Percentiles rank a stretch among this genome's conserved stretches.
phyloP scores from a whole-genome alignment of 2,797 vertebrate species.

The Falco biarmicus region DNA sequence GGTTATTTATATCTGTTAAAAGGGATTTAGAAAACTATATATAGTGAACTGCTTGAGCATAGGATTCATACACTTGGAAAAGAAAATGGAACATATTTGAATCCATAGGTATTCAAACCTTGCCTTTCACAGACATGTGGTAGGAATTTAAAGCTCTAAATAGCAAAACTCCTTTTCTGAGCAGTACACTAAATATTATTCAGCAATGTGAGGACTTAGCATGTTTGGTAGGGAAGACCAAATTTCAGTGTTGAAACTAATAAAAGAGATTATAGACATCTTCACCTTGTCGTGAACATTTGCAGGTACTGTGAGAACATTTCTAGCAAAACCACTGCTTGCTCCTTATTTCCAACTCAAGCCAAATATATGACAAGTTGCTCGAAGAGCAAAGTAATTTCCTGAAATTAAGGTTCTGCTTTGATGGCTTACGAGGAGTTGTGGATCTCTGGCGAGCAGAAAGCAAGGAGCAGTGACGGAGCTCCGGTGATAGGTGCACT shows the following conservation, averaged over 20 bases:
- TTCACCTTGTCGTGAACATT: neutral
- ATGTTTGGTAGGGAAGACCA: neutral
- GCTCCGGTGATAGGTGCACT: rapidly evolving
- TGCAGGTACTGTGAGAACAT: neutral
- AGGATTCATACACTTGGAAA: neutral
- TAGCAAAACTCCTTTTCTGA: neutral
- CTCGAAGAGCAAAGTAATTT: neutral
- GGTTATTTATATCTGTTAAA: neutral
- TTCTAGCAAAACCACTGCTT: neutral
- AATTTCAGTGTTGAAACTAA: neutral
- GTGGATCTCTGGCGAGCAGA: neutral
- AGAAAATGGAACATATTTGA: neutral
- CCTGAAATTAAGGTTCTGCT: neutral
- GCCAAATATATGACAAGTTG: neutral
- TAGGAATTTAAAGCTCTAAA: neutral
- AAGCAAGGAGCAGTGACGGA: neutral
- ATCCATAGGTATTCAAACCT: neutral
- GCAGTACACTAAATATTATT: neutral
- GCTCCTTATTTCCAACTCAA: neutral
- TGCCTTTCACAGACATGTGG: neutral
- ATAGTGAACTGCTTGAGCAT: neutral
- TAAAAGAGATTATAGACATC: neutral
- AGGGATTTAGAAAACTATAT: neutral
- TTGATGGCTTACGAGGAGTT: neutral
- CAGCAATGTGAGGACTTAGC: neutral